A percentile compares a stretch with the other conserved stretches of the same genome.
Conservation (phyloP, 2,797 vertebrate genomes). For the Neosalanx taihuensis region DNA sequence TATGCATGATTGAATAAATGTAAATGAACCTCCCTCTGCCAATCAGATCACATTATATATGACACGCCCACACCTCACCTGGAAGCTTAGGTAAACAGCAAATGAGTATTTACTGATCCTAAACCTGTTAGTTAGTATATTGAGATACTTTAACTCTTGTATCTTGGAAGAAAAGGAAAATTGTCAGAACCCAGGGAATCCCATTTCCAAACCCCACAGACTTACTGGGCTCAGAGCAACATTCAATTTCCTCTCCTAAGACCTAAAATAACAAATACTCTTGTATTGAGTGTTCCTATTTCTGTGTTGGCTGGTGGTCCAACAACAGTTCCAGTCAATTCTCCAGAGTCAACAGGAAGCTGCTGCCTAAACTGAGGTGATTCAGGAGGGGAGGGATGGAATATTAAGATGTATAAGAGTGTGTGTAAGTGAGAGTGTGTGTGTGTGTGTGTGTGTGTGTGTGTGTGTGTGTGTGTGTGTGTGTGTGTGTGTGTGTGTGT, state of each 20-base stretch:
- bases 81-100: no score
- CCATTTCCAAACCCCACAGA: constrained; percentile 49
- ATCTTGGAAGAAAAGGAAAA: no score
- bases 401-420: no score
- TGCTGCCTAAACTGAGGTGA: constrained; percentile 33
- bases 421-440: no score
- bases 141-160: no score
- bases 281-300: no score
- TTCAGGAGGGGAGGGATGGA: constrained; percentile 17
- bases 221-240: constrained; percentile 43
- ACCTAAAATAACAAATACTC: constrained; percentile 49
- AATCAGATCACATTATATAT: no score
- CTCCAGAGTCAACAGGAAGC: background rate
- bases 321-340: no score
- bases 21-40: background rate
- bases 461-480: background rate
- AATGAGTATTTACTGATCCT: no score
- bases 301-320: no score
- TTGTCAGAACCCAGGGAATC: constrained; percentile 42
- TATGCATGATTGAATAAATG: background rate
- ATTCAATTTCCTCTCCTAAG: constrained; percentile 48
- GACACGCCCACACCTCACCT: no score
- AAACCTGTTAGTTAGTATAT: no score
- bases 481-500: background rate
- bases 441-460: background rate